Conservation (phyloP, 2,113 vertebrate genomes). For the Lophius piscatorius region DNA sequence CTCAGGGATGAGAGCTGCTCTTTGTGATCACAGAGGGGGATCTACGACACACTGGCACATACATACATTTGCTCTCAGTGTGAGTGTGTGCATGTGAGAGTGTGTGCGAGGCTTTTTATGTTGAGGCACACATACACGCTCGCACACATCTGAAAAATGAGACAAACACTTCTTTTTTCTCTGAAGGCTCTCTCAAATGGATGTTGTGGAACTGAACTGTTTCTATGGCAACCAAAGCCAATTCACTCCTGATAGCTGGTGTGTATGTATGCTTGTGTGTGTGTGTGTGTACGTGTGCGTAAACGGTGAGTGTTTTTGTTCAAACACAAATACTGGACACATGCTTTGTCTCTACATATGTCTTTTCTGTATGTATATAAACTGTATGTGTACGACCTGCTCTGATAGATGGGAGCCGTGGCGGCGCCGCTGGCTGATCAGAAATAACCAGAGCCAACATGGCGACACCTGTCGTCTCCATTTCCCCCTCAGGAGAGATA, state of each 20-base stretch:
- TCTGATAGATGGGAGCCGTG: conserved; percentile 57
- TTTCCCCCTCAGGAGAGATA: background rate
- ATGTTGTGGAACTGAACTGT: conserved; percentile 75
- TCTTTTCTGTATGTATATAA: background rate
- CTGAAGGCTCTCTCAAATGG: conserved; percentile 64
- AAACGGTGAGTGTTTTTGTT: background rate
- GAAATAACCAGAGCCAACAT: conserved; percentile 42
- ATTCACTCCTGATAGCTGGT: conserved; percentile 66
- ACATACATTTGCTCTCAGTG: conserved; percentile 13
- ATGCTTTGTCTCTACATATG: background rate
- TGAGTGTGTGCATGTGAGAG: conserved; percentile 16
- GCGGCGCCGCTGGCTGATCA: conserved; percentile 46
- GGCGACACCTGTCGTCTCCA: conserved; percentile 47
- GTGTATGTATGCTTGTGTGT: conserved; percentile 23
- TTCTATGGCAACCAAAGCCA: conserved; percentile 79
- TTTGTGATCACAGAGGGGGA: conserved; percentile 74
- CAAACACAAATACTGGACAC: background rate
- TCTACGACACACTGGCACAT: conserved; percentile 40
- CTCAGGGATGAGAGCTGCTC: conserved; percentile 70
- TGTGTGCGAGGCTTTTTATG: conserved; percentile 26
- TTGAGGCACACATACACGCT: conserved; percentile 23
- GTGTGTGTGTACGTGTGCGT: conserved; percentile 1
- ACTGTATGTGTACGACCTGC: conserved; percentile 10
- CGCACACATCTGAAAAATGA: conserved; percentile 69
- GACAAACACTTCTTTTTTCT: conserved; percentile 72